Evolutionary conservation across 1,140 invertebrate species (phyloP).

Genomic region (Adelges cooleyi): DNA sequence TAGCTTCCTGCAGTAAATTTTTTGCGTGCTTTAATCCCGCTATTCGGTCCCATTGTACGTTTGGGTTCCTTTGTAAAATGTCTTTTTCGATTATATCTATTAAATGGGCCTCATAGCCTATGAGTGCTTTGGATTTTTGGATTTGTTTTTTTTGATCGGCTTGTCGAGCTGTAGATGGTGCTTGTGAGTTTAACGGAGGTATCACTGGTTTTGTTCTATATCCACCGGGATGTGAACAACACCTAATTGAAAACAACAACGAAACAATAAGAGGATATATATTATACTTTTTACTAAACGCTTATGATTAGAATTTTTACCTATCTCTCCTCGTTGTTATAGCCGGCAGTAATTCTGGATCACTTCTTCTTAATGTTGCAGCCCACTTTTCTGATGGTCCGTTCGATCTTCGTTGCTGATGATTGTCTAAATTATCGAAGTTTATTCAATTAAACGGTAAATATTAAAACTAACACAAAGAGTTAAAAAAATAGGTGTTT

Average conservation of each 20-base stretch:
- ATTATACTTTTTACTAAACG: background rate
- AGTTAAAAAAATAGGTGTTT: no score
- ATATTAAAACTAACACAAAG: no score
- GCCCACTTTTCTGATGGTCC: conserved; percentile 46
- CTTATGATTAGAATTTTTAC: conserved; percentile 32
- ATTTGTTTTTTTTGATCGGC: conserved; percentile 40
- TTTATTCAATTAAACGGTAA: no score
- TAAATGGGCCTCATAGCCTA: conserved; percentile 63
- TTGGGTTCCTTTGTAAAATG: conserved; percentile 50
- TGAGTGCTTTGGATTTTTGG: conserved; percentile 54
- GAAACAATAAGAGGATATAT: background rate
- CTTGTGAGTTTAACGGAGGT: background rate
- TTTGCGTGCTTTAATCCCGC: conserved; percentile 57
- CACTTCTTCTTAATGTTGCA: conserved; percentile 47
- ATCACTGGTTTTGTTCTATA: conserved; percentile 14
- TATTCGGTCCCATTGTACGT: conserved; percentile 52
- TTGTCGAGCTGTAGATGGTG: conserved; percentile 6
- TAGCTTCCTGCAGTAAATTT: conserved; percentile 54
- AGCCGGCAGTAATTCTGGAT: conserved; percentile 52
- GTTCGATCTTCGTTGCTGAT: conserved; percentile 29
- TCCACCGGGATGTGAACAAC: conserved; percentile 7
- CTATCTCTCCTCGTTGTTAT: conserved; percentile 40
- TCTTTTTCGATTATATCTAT: conserved; percentile 61
- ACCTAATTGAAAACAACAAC: background rate
- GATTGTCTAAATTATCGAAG: no score